These are phyloP conservation scores for Cetonia aurata DNA, from an alignment of 2,888 invertebrate species.

Conservation along the genomic window DNA sequence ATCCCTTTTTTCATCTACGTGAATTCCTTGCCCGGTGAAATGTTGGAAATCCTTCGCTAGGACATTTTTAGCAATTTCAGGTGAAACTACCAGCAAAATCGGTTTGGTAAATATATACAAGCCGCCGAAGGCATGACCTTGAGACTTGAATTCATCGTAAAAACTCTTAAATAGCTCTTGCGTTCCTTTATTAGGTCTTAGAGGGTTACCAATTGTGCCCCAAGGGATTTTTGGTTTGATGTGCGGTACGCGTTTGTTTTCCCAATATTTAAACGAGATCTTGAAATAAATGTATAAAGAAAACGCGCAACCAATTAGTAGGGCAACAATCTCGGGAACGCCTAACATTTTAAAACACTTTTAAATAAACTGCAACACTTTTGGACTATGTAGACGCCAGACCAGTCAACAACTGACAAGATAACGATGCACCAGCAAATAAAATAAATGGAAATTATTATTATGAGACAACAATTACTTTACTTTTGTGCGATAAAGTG, in stretches of 20 bases:
- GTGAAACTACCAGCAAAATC: constrained; percentile 43
- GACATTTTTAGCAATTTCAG: constrained; percentile 60
- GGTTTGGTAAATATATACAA: constrained; percentile 45
- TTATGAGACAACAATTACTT: no score
- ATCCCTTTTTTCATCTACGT: constrained; percentile 70
- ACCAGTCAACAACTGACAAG: no score
- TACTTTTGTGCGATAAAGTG: no score
- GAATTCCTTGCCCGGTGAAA: constrained; percentile 73
- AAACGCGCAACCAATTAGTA: background rate
- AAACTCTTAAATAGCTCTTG: constrained; percentile 1
- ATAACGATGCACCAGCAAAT: no score
- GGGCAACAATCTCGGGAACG: background rate
- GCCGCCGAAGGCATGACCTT: constrained; percentile 46
- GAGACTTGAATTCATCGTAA: constrained; percentile 41
- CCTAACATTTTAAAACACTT: constrained; percentile 11
- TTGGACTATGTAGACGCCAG: no score
- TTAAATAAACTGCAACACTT: no score
- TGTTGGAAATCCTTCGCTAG: constrained; percentile 71
- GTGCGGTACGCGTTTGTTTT: constrained; percentile 17
- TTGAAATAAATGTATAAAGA: background rate
- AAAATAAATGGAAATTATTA: no score
- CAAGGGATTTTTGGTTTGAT: constrained; percentile 15
- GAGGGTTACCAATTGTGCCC: constrained; percentile 5
- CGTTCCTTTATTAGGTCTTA: background rate
- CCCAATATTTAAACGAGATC: constrained; percentile 7